These are phyloP conservation scores for Alligator mississippiensis DNA, from an alignment of 2,113 vertebrate genomes.

Conservation along the genomic window DNA sequence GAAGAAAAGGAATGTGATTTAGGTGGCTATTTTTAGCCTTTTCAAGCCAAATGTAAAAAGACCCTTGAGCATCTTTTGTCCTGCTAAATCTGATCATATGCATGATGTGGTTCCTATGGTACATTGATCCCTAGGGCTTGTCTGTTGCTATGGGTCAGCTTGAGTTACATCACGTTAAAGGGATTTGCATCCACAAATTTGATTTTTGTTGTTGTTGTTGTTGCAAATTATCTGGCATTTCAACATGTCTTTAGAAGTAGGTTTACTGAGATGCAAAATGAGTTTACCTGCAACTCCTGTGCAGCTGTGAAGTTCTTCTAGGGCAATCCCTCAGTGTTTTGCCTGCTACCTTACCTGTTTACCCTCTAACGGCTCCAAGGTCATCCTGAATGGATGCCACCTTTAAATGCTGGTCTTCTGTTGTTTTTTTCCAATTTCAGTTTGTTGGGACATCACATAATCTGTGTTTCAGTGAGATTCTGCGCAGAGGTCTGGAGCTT, in stretches of 20 bases:
- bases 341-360: neutral
- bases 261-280: rapidly evolving
- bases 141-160: neutral
- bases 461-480: too few species aligned
- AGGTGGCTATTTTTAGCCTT: conserved; percentile 62
- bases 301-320: neutral
- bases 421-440: neutral
- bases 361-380: too few species aligned
- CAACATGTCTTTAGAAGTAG: too few species aligned
- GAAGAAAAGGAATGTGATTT: conserved; percentile 1
- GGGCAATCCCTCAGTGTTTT: rapidly evolving
- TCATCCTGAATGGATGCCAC: rapidly evolving
- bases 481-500: neutral
- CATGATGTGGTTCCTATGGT: conserved; percentile 13
- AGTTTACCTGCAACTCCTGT: neutral
- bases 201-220: too few species aligned
- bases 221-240: too few species aligned
- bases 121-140: neutral
- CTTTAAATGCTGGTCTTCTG: neutral
- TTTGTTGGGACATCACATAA: neutral
- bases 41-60: conserved; percentile 56
- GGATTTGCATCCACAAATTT: neutral
- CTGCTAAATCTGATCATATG: conserved; percentile 37
- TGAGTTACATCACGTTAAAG: neutral
- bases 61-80: conserved; percentile 53